Conservation (phyloP, 1,140 invertebrate genomes). For the Manduca sexta region DNA sequence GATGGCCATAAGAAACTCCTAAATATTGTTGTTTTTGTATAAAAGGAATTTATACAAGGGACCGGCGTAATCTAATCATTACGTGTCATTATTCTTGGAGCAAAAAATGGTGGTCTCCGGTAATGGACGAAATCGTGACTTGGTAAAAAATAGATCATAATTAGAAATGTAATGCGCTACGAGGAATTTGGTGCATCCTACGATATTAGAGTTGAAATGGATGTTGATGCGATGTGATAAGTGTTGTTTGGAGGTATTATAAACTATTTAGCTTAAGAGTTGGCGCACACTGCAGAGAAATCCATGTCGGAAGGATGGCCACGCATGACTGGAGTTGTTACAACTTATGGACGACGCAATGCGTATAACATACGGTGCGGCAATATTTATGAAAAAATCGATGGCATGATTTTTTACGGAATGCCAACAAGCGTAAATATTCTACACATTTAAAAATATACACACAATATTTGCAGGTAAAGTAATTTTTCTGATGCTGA, state of each 20-base stretch:
- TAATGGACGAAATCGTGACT: constrained; percentile 13
- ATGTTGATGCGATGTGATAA: neutral
- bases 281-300: too few species aligned
- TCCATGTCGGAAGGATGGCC: too few species aligned
- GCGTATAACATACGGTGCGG: too few species aligned
- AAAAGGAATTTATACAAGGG: constrained; percentile 10
- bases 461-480: too few species aligned
- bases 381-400: too few species aligned
- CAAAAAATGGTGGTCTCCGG: constrained; percentile 19
- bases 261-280: too few species aligned
- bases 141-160: constrained; percentile 18
- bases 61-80: constrained; percentile 15
- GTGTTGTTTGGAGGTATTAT: neutral
- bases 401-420: too few species aligned
- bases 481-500: too few species aligned
- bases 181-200: constrained; percentile 8
- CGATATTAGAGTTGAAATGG: neutral
- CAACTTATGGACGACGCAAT: too few species aligned
- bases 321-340: too few species aligned
- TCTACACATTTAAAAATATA: too few species aligned
- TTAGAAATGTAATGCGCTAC: constrained; percentile 17
- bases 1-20: neutral
- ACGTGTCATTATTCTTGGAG: constrained; percentile 22
- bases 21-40: neutral
- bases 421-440: too few species aligned